Conservation (phyloP, 2,888 invertebrate species). For the Apocheima hispidaria region DNA sequence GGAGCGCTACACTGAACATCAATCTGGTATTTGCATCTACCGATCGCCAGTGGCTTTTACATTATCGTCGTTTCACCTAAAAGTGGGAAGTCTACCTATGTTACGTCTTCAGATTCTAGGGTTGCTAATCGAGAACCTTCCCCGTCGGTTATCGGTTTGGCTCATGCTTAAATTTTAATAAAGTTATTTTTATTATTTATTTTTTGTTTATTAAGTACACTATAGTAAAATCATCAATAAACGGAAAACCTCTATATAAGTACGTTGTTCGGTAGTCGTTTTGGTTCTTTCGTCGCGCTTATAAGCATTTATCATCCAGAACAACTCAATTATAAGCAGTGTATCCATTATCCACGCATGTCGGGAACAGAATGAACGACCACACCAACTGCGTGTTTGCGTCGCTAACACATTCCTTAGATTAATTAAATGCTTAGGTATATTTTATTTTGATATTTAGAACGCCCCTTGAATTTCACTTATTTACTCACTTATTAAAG, state of each 20-base stretch:
- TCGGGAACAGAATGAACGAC: background rate
- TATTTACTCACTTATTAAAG: too few relatives aligned
- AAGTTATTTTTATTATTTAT: too few relatives aligned
- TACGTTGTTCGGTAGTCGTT: background rate
- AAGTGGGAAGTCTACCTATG: too few relatives aligned
- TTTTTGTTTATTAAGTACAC: too few relatives aligned
- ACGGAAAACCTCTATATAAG: background rate
- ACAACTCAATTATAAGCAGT: conserved; percentile 5
- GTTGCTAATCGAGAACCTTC: too few relatives aligned
- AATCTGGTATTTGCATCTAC: too few relatives aligned
- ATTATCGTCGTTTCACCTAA: too few relatives aligned
- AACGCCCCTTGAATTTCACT: background rate
- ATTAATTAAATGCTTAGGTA: conserved; percentile 6
- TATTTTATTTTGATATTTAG: conserved; percentile 3
- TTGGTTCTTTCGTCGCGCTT: background rate
- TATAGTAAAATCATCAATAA: too few relatives aligned
- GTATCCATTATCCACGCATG: conserved; percentile 13
- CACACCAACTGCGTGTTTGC: background rate
- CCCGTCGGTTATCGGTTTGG: background rate
- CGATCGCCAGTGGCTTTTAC: too few relatives aligned
- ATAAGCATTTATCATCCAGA: conserved; percentile 5
- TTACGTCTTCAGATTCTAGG: too few relatives aligned
- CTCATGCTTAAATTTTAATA: background rate
- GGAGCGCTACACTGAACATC: too few relatives aligned
- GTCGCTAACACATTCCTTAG: conserved; percentile 9